These are phyloP conservation scores for Neogobius melanostomus DNA, from an alignment of 2,113 vertebrate genomes.

Conservation along the genomic window DNA sequence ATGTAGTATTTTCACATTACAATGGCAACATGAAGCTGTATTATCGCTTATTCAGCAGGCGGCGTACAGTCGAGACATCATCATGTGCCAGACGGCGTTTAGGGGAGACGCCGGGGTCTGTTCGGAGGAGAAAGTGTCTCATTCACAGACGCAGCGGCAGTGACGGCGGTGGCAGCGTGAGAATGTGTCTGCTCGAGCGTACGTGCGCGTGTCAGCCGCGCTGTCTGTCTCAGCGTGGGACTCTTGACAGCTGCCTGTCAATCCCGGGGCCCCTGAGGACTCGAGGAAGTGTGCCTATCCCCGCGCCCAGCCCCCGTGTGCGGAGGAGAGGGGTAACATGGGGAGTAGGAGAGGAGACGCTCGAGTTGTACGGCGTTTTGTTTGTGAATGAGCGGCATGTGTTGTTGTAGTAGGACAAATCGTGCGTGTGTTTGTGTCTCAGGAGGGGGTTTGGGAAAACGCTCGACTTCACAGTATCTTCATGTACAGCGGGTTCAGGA, in stretches of 20 bases:
- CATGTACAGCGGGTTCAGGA: too few species aligned
- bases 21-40: not conserved
- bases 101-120: not conserved
- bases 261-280: conserved; percentile 44
- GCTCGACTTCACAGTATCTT: too few species aligned
- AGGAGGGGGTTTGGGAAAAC: conserved; percentile 7
- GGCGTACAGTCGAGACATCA: conserved; percentile 13
- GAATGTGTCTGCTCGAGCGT: conserved; percentile 37
- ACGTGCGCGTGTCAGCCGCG: conserved; percentile 31
- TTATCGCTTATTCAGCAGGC: conserved; percentile 1
- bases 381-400: conserved; percentile 33
- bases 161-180: conserved; percentile 29
- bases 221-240: conserved; percentile 59
- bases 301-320: not conserved
- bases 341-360: conserved; percentile 20
- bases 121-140: not conserved
- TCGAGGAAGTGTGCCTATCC: conserved; percentile 25
- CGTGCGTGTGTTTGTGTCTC: conserved; percentile 13
- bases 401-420: conserved; percentile 15
- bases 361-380: conserved; percentile 43
- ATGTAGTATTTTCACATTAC: not conserved
- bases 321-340: too few species aligned
- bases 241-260: conserved; percentile 75
- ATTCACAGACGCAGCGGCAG: conserved; percentile 18
- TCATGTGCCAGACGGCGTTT: not conserved